These are phyloP conservation scores for Oedothorax gibbosus DNA, from an alignment of 1,140 invertebrate species.

Conservation along the genomic window DNA sequence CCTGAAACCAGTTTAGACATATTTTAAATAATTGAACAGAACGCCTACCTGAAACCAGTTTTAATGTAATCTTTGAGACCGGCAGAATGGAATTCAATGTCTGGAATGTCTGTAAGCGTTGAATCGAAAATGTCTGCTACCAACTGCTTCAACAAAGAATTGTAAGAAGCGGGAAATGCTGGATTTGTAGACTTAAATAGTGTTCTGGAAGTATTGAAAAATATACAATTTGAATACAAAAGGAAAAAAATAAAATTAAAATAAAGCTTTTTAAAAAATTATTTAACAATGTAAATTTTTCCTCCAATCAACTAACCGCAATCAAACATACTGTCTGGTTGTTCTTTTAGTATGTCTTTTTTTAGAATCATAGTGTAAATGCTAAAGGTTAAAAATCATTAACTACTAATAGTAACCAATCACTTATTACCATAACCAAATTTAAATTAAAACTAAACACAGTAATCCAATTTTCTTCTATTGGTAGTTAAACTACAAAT, in stretches of 20 bases:
- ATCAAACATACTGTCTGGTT: neutral
- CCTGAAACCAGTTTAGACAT: too few species aligned
- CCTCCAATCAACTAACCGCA: neutral
- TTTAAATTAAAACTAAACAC: too few species aligned
- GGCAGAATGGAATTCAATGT: constrained; percentile 68
- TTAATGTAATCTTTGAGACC: constrained; percentile 69
- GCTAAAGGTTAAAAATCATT: too few species aligned
- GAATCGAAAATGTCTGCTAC: constrained; percentile 68
- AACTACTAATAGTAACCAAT: too few species aligned
- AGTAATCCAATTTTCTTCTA: too few species aligned
- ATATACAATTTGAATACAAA: neutral
- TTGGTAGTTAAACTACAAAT: too few species aligned
- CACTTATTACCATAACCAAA: too few species aligned
- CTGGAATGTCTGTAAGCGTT: constrained; percentile 66
- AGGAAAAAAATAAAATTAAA: neutral
- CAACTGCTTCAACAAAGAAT: constrained; percentile 66
- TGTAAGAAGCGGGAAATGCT: constrained; percentile 65
- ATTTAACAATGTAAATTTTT: neutral
- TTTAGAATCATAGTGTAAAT: too few species aligned
- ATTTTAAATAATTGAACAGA: neutral
- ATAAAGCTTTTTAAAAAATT: neutral
- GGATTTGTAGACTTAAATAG: constrained; percentile 65
- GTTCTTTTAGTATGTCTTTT: neutral
- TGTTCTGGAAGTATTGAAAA: constrained; percentile 59
- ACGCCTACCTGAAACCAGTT: constrained; percentile 65